A percentile compares a stretch with the other conserved stretches of the same genome.
phyloP scores from a whole-genome alignment of 2,113 vertebrate species.

The Brienomyrus brachyistius region DNA sequence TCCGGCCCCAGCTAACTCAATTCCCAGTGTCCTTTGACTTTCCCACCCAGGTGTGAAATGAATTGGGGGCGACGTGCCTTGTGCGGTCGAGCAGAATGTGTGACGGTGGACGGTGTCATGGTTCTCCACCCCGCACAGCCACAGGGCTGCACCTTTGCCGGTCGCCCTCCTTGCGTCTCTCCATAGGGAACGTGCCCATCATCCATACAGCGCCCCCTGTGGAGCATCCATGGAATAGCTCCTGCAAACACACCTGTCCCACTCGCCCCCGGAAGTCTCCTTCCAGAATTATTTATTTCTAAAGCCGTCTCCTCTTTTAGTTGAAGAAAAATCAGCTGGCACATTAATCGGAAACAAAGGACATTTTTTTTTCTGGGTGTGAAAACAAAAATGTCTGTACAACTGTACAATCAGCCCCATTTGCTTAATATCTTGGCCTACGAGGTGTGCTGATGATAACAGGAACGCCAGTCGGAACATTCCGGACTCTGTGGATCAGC shows the following conservation, averaged over 20 bases:
- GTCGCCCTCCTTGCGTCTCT: neutral
- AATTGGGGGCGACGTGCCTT: neutral
- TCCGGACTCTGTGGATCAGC: neutral
- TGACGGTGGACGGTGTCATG: neutral
- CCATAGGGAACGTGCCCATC: neutral
- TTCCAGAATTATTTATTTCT: neutral
- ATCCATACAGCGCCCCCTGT: neutral
- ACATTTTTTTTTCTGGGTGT: neutral
- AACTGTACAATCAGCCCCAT: neutral
- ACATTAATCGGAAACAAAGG: neutral
- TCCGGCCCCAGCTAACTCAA: neutral
- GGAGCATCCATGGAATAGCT: neutral
- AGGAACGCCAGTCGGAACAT: neutral
- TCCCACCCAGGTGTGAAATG: neutral
- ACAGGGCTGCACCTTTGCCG: neutral
- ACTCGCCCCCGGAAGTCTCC: neutral
- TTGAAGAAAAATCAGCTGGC: neutral
- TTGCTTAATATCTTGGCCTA: neutral
- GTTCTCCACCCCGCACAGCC: neutral
- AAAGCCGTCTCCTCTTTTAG: neutral
- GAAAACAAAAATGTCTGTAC: neutral
- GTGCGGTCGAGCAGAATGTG: neutral
- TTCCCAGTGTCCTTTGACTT: neutral
- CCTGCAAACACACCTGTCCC: neutral
- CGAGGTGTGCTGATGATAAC: neutral